Percentiles rank a stretch among this genome's conserved stretches.
Conservation (phyloP, 2,797 vertebrate species). For the Crax fasciolata region DNA sequence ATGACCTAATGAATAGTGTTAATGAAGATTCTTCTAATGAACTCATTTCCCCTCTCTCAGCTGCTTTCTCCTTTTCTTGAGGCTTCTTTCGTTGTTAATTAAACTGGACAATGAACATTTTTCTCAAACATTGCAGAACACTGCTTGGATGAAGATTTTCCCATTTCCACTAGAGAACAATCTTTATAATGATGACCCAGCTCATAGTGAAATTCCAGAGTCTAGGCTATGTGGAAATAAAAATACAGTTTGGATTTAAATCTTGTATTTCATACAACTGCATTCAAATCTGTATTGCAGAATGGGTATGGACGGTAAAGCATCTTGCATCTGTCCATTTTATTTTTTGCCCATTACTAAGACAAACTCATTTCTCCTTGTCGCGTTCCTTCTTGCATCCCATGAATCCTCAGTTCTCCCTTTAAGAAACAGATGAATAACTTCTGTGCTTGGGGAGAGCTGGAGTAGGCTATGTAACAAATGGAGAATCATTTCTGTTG, state of each 20-base stretch:
- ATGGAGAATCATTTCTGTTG: not conserved
- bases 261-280: not conserved
- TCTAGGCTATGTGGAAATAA: not conserved
- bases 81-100: not conserved
- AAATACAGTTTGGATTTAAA: not conserved
- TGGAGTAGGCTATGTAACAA: not conserved
- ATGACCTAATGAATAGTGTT: not conserved
- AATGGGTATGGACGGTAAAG: not conserved
- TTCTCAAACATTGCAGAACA: not conserved
- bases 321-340: not conserved
- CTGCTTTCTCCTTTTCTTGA: not conserved
- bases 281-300: not conserved
- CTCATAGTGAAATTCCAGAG: not conserved
- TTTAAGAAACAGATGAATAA: not conserved
- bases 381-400: not conserved
- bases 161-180: not conserved
- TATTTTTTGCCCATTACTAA: not conserved
- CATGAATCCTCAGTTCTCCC: not conserved
- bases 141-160: not conserved
- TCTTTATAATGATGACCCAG: not conserved
- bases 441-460: not conserved
- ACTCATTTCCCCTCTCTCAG: not conserved
- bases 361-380: not conserved
- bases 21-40: not conserved
- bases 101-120: not conserved